Percentiles rank a stretch among this genome's conserved stretches.
Conservation (phyloP, 2,113 vertebrate genomes). For the Centropus bengalensis region DNA sequence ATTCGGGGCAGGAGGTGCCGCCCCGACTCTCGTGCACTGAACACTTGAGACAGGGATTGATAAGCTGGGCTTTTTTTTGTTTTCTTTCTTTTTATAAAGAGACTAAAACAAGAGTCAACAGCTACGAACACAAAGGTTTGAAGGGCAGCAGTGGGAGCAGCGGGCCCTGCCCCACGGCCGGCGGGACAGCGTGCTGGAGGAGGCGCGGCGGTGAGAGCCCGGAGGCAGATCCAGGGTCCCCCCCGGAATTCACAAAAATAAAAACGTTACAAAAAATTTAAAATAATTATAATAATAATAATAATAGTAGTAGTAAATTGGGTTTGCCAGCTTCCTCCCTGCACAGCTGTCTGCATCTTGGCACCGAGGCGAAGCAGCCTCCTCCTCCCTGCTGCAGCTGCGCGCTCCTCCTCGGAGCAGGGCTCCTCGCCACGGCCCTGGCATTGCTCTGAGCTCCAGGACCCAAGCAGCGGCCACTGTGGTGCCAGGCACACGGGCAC, state of each 20-base stretch:
- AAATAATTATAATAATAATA: constrained; percentile 72
- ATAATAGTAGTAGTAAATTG: constrained; percentile 62
- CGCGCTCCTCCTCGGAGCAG: background rate
- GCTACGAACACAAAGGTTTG: constrained; percentile 47
- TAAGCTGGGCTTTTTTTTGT: background rate
- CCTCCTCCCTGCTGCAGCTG: background rate
- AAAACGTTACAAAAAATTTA: constrained; percentile 67
- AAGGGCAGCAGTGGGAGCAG: background rate
- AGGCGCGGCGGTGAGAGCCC: background rate
- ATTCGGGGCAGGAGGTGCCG: background rate
- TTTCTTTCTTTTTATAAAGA: constrained; percentile 64
- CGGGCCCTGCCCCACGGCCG: background rate
- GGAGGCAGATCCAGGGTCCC: background rate
- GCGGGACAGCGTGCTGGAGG: background rate
- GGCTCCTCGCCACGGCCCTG: background rate
- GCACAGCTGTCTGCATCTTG: constrained; percentile 38
- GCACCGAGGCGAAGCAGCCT: constrained; percentile 36
- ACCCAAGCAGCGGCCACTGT: background rate
- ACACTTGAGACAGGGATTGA: constrained; percentile 25
- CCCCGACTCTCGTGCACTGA: background rate
- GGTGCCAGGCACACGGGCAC: background rate
- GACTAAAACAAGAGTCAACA: constrained; percentile 65
- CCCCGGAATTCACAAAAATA: constrained; percentile 40
- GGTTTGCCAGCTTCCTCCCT: constrained; percentile 64
- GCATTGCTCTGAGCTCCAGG: background rate